phyloP scores from a whole-genome alignment of 23 tunicate genomes.

The Botrylloides violaceus region DNA sequence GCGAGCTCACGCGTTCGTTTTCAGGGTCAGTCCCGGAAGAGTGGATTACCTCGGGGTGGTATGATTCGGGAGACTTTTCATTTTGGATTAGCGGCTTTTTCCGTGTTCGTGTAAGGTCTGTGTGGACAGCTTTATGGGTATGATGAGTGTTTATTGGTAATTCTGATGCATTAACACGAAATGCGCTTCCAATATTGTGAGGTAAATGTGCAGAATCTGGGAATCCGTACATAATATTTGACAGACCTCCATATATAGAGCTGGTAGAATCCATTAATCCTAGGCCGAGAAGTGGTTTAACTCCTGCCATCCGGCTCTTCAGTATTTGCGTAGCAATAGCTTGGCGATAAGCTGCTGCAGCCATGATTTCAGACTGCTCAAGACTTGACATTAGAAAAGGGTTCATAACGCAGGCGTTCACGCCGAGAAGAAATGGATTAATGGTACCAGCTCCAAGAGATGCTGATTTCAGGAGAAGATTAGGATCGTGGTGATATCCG shows the following conservation, averaged over 20 bases:
- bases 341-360: slow-evolving; percentile 8
- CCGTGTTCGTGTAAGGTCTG: too few relatives aligned
- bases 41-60: too few relatives aligned
- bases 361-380: slow-evolving; percentile 5
- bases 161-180: not conserved
- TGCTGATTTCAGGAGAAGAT: not conserved
- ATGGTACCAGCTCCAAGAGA: not conserved
- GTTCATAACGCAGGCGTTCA: slow-evolving; percentile 60
- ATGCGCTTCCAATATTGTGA: too few relatives aligned
- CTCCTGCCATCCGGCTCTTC: not conserved
- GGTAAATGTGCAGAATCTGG: not conserved
- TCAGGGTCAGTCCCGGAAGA: too few relatives aligned
- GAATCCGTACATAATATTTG: not conserved
- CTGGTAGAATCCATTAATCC: not conserved
- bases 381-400: slow-evolving; percentile 14
- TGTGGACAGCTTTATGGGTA: too few relatives aligned
- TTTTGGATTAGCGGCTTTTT: too few relatives aligned
- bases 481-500: not conserved
- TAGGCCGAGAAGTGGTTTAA: not conserved
- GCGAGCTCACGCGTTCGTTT: too few relatives aligned
- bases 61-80: too few relatives aligned
- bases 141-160: too few relatives aligned
- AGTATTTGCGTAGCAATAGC: slow-evolving; percentile 14
- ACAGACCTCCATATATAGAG: not conserved
- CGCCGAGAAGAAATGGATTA: slow-evolving; percentile 52